Evolutionary conservation across 1,140 invertebrate species (phyloP).

Genomic region (Ceratosolen solmsi): DNA sequence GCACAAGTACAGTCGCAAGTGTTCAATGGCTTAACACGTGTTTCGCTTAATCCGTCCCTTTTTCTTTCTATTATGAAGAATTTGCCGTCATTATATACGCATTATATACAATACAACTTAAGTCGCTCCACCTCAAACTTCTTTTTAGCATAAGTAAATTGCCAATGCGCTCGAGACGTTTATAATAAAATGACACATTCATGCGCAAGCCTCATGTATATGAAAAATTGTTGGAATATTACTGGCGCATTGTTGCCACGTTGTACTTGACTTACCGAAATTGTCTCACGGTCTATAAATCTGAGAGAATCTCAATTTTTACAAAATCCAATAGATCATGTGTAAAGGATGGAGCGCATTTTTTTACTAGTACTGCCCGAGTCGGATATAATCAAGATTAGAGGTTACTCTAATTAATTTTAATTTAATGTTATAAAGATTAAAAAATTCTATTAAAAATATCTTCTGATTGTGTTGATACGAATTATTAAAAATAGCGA

Average conservation of each 20-base stretch:
- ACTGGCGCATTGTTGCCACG: conserved; percentile 38
- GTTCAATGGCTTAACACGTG: background rate
- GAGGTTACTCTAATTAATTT: too few species aligned
- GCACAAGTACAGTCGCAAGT: too few species aligned
- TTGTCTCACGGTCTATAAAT: conserved; percentile 18
- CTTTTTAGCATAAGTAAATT: conserved; percentile 21
- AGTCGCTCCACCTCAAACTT: conserved; percentile 5
- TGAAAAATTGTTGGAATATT: background rate
- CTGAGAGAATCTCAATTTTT: background rate
- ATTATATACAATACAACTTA: background rate
- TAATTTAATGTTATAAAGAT: too few species aligned
- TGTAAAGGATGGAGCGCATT: too few species aligned
- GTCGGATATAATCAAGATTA: too few species aligned
- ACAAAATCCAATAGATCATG: background rate
- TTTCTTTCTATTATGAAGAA: conserved; percentile 7
- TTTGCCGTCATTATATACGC: conserved; percentile 19
- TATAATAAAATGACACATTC: too few species aligned
- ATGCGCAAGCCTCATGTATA: background rate
- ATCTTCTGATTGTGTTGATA: too few species aligned
- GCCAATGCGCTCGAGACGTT: conserved; percentile 12
- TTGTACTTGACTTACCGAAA: conserved; percentile 13
- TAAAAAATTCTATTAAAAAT: too few species aligned
- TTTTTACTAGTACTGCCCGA: too few species aligned
- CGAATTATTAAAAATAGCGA: too few species aligned
- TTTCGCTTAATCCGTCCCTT: conserved; percentile 16